Percentiles rank a stretch among this genome's conserved stretches.
Conservation (phyloP, 2,888 invertebrate species). For the Exephanes ischioxanthus region DNA sequence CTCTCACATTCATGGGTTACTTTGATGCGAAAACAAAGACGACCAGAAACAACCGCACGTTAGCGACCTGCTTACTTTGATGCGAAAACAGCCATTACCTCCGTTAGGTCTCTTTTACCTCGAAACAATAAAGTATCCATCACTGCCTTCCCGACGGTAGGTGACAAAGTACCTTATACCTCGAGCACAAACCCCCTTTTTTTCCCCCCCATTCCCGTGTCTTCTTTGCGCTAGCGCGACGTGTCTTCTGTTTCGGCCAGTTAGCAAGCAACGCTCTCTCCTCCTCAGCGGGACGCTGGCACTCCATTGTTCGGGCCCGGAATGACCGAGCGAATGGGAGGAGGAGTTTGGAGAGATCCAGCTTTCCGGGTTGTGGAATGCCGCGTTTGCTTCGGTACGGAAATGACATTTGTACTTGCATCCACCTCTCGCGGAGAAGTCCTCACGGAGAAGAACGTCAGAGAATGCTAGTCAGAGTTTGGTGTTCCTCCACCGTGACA, state of each 20-base stretch:
- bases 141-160: background rate
- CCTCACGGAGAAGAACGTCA: background rate
- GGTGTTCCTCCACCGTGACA: background rate
- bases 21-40: slow-evolving; percentile 2
- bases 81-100: background rate
- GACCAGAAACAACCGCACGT: background rate
- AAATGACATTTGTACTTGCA: slow-evolving; percentile 39
- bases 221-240: background rate
- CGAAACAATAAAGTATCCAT: background rate
- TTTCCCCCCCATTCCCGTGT: background rate
- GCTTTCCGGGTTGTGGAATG: slow-evolving; percentile 23
- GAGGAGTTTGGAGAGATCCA: background rate
- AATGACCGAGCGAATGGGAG: background rate
- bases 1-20: background rate
- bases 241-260: slow-evolving; percentile 4
- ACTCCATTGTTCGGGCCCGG: slow-evolving; percentile 30
- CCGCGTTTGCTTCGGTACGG: slow-evolving; percentile 10
- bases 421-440: background rate
- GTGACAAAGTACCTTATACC: slow-evolving; percentile 8
- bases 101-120: background rate
- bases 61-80: background rate
- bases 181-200: background rate
- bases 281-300: background rate
- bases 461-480: background rate
- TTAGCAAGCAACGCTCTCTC: background rate